Percentiles rank a stretch among this genome's conserved stretches.
Evolutionary conservation across 2,113 vertebrate genomes (phyloP).

Genomic region (Crotophaga sulcirostris): DNA sequence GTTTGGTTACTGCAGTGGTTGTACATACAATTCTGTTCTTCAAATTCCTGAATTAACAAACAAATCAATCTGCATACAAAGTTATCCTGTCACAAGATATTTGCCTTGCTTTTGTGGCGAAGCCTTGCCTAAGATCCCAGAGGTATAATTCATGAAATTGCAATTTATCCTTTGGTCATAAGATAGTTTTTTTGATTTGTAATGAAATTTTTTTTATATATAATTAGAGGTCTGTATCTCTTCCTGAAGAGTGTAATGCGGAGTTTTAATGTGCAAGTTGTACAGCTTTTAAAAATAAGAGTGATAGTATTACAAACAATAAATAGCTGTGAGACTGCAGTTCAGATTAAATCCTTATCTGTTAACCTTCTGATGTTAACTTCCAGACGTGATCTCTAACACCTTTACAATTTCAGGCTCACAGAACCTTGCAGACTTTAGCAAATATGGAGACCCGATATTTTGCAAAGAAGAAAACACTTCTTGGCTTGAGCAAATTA

Average conservation of each 20-base stretch:
- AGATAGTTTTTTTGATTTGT: neutral
- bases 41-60: neutral
- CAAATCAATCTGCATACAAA: neutral
- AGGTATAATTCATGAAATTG: neutral
- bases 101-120: neutral
- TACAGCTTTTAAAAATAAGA: neutral
- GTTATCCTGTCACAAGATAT: neutral
- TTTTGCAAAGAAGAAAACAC: conserved; percentile 96
- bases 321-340: neutral
- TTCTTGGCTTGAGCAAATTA: conserved; percentile 94
- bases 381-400: neutral
- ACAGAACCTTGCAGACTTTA: conserved; percentile 85
- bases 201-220: neutral
- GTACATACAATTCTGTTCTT: neutral
- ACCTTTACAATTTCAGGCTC: conserved; percentile 77
- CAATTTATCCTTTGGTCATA: neutral
- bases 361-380: neutral
- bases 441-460: conserved; percentile 89
- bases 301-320: neutral
- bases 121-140: neutral
- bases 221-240: neutral
- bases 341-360: neutral
- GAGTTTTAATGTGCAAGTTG: neutral
- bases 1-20: neutral
- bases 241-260: neutral